Evolutionary conservation across 2,797 vertebrate species (phyloP).

Genomic region (Platyrinchus mystaceus): DNA sequence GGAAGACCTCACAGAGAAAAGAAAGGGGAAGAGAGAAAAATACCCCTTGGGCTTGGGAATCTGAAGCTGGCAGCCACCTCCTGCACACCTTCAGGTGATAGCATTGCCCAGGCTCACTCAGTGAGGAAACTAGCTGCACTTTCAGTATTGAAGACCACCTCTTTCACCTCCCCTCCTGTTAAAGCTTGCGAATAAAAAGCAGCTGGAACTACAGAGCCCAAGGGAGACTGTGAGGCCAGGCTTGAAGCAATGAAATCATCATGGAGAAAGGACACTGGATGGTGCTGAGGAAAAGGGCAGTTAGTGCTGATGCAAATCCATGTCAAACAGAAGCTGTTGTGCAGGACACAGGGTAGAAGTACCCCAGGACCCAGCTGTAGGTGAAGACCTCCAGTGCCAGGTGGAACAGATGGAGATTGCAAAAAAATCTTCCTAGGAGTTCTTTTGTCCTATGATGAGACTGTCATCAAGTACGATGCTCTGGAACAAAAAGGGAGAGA

Average conservation of each 20-base stretch:
- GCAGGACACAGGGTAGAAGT: background rate
- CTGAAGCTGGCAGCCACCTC: background rate
- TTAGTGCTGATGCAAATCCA: background rate
- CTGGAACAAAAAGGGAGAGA: background rate
- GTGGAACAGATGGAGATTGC: background rate
- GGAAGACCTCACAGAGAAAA: background rate
- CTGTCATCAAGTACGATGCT: background rate
- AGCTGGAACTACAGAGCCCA: background rate
- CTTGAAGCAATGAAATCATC: background rate
- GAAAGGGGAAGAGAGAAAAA: background rate
- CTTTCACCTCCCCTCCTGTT: background rate
- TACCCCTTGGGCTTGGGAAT: background rate
- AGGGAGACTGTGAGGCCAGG: background rate
- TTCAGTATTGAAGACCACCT: background rate
- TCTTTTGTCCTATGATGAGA: background rate
- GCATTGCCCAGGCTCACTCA: background rate
- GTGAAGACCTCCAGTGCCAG: background rate
- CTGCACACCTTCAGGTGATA: background rate
- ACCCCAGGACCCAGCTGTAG: background rate
- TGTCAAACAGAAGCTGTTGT: background rate
- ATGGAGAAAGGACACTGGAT: background rate
- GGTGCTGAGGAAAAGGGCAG: background rate
- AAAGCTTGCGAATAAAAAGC: background rate
- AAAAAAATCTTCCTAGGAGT: background rate
- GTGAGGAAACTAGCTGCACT: background rate